Base-by-base conservation (phyloP, 2,113 vertebrate species). In the Hystrix cristata region DNA sequence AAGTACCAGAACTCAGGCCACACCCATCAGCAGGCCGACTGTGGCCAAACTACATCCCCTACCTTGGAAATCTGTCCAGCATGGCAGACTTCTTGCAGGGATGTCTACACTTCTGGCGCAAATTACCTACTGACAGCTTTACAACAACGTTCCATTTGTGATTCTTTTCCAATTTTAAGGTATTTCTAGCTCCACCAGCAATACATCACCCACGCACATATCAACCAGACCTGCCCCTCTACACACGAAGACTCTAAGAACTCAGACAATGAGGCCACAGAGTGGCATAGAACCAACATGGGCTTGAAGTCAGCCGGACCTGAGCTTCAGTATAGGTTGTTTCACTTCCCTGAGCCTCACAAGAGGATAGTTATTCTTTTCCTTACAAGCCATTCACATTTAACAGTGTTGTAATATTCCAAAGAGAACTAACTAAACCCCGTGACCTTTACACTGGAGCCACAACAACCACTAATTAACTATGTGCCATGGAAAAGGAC, bases 381-480 rank as follows among this genome's bases (percentile, higher is more conserved):
- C 53, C 64, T 80, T 92, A 11, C 8, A n/a, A 89, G 60, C 53
- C 48, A 71, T 53, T 95, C 67, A 43, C 31, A 38, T 79, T 78
- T 18, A 81, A 92, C 59, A 80, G 14, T 34, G 18, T 21, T 93
- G 53, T 81, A 86, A 67, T 38, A 64, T 74, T 87, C 83, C 15
- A 8, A 80, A 95, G 72, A 80, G 15, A 91, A 67, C 15, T 74
- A 91, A 67, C 15, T 74, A 71, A 87, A 69, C 55, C 72, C 82
- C 48, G 19, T 6, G 59, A 91, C 82, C 59, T 67, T 94, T 87
- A 25, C 18, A 23, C 48, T 46, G 55, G 57, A 59, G 51, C 55
- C 25, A 43, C 51, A 55, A 87, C 38, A 69, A 88, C 31, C 55
- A 86, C 55, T 81, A 91, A 95, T 92, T 93, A 97, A 67, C 95